Conservation (phyloP, 2,888 invertebrate species). For the Sarcophaga carnaria region DNA sequence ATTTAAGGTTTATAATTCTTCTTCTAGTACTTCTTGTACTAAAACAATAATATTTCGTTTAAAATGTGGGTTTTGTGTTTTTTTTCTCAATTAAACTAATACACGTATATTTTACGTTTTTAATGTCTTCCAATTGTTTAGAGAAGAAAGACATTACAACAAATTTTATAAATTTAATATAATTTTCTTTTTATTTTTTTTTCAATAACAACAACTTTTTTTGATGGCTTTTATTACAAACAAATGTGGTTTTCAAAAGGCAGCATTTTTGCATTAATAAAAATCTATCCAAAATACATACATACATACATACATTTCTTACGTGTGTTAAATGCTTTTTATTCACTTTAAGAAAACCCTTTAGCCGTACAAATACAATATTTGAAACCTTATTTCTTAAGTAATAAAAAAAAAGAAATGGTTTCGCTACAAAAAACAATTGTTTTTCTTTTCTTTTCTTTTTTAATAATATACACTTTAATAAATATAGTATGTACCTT, state of each 20-base stretch:
- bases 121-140: not conserved
- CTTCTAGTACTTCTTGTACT: too few species aligned
- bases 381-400: constrained; percentile 22
- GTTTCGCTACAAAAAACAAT: constrained; percentile 41
- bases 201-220: not conserved
- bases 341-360: constrained; percentile 58
- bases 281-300: constrained; percentile 27
- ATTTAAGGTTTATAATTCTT: constrained; percentile 24
- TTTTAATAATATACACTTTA: not conserved
- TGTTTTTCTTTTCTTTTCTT: not conserved
- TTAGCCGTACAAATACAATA: constrained; percentile 59
- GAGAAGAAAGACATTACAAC: constrained; percentile 43
- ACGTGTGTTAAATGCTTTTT: constrained; percentile 39
- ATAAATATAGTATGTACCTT: not conserved
- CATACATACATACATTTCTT: not conserved
- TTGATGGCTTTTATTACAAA: constrained; percentile 26
- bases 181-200: not conserved
- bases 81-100: constrained; percentile 16
- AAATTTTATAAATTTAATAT: constrained; percentile 20
- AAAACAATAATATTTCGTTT: constrained; percentile 33
- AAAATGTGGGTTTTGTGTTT: constrained; percentile 29
- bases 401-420: not conserved
- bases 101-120: constrained; percentile 23
- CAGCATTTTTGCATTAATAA: constrained; percentile 31
- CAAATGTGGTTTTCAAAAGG: constrained; percentile 55